Conservation (phyloP, 2,113 vertebrate genomes). For the Pollachius pollachius region DNA sequence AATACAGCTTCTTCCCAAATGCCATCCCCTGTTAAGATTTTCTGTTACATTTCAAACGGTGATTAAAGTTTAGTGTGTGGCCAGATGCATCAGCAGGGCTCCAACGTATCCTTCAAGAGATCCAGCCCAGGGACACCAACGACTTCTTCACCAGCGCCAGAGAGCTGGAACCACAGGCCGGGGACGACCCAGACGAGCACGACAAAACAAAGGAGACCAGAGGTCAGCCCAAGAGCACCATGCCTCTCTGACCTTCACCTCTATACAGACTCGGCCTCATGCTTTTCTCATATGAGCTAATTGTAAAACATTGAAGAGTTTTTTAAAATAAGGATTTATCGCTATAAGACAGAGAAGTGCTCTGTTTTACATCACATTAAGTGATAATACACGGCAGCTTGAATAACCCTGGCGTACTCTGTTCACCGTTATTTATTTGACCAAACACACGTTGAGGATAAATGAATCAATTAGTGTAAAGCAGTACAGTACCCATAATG, state of each 20-base stretch:
- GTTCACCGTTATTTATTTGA: too few species aligned
- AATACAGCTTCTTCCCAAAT: too few species aligned
- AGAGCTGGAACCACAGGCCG: constrained; percentile 70
- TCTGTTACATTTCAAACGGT: too few species aligned
- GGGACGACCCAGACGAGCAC: constrained; percentile 37
- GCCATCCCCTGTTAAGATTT: too few species aligned
- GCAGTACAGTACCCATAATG: constrained; percentile 60
- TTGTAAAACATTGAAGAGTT: not conserved
- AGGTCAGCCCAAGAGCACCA: constrained; percentile 34
- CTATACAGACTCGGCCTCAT: not conserved
- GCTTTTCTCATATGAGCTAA: not conserved
- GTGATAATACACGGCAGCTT: too few species aligned
- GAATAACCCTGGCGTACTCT: too few species aligned
- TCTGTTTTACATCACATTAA: too few species aligned
- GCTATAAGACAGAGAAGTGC: too few species aligned
- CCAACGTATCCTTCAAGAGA: constrained; percentile 87
- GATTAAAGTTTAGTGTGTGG: not conserved
- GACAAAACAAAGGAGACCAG: constrained; percentile 38
- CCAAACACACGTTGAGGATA: too few species aligned
- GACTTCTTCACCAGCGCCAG: constrained; percentile 86
- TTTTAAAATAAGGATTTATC: too few species aligned
- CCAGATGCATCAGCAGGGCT: constrained; percentile 81
- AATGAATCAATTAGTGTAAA: not conserved
- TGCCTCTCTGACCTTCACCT: not conserved
- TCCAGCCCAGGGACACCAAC: constrained; percentile 92